phyloP scores from a whole-genome alignment of 2,113 vertebrate genomes.

The Daubentonia madagascariensis region DNA sequence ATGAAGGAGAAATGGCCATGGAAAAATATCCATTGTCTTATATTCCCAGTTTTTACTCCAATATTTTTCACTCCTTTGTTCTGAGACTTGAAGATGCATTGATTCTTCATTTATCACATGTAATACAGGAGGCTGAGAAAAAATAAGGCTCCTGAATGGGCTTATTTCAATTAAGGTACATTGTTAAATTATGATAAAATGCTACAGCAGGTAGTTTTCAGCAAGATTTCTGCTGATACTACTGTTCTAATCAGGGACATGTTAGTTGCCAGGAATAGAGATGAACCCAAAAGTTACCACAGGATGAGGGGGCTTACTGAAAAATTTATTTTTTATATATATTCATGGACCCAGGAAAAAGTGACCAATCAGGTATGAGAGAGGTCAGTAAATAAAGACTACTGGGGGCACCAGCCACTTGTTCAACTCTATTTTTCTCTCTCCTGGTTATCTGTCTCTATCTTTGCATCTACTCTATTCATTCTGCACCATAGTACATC shows the following conservation, averaged over 20 bases:
- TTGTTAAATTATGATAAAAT: background rate
- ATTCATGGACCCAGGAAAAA: background rate
- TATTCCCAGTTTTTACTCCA: background rate
- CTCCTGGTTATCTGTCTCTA: background rate
- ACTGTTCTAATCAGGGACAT: background rate
- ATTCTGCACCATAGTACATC: background rate
- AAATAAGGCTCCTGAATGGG: background rate
- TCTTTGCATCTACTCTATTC: background rate
- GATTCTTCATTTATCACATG: background rate
- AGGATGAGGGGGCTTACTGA: background rate
- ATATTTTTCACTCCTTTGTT: background rate
- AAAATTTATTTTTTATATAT: background rate
- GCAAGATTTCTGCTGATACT: background rate
- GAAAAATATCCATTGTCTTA: background rate
- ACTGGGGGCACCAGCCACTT: background rate
- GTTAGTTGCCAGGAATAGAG: background rate
- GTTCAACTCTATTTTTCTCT: background rate
- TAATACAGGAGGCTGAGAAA: background rate
- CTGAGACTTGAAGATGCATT: background rate
- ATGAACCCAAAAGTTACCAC: background rate
- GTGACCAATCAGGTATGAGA: background rate
- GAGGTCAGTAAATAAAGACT: background rate
- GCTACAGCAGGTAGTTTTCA: background rate
- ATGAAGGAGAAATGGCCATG: conserved; percentile 4
- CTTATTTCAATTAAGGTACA: background rate